Evolutionary conservation across 2,797 vertebrate genomes (phyloP).

Genomic region (Pseudochaenichthys georgianus): DNA sequence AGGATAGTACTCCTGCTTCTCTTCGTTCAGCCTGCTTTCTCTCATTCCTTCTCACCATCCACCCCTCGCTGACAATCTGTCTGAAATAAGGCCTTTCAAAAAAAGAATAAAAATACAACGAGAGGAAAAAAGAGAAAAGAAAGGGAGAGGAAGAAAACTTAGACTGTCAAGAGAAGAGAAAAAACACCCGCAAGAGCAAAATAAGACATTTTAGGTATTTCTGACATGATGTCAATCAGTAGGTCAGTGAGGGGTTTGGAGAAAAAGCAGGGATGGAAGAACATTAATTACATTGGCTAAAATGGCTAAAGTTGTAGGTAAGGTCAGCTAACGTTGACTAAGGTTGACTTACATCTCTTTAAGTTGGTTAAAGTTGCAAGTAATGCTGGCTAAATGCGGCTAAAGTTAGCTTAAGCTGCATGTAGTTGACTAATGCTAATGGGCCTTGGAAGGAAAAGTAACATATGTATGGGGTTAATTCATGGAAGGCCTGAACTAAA

Average conservation of each 20-base stretch:
- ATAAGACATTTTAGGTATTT: not conserved
- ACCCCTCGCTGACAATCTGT: conserved; percentile 48
- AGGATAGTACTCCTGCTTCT: conserved; percentile 48
- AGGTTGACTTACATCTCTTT: too few relatives aligned
- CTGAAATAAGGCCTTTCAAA: conserved; percentile 59
- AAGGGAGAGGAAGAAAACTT: conserved; percentile 7
- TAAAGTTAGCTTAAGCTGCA: too few relatives aligned
- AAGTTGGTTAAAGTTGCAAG: too few relatives aligned
- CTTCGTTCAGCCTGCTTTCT: conserved; percentile 13
- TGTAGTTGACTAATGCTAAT: not conserved
- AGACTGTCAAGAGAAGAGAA: conserved; percentile 1
- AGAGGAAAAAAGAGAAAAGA: not conserved
- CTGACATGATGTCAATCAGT: conserved; percentile 17
- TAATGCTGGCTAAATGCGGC: too few relatives aligned
- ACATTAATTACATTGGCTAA: not conserved
- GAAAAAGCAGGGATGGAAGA: not conserved
- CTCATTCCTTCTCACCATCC: conserved; percentile 27
- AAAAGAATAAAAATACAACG: not conserved
- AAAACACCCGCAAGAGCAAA: conserved; percentile 7
- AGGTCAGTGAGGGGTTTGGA: conserved; percentile 24
- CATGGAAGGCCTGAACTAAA: not conserved
- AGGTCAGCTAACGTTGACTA: too few relatives aligned
- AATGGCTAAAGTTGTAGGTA: too few relatives aligned
- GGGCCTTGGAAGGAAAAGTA: not conserved
- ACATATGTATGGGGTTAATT: not conserved